phyloP scores from a whole-genome alignment of 2,888 invertebrate species.

The Phyllotreta striolata region DNA sequence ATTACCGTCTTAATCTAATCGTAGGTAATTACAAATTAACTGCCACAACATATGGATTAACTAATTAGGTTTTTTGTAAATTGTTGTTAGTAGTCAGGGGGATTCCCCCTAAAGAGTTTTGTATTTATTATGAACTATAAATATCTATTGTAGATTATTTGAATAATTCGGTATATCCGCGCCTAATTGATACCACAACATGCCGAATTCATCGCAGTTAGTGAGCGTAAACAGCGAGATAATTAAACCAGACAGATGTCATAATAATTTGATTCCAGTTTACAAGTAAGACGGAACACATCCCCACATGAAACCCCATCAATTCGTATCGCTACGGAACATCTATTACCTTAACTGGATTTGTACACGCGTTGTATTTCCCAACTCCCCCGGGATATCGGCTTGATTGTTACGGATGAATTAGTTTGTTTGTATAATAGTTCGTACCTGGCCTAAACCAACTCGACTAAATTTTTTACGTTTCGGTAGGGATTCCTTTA shows the following conservation, averaged over 20 bases:
- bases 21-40: too few species aligned
- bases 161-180: too few species aligned
- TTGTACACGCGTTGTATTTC: conserved; percentile 7
- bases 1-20: too few species aligned
- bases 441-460: neutral
- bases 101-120: too few species aligned
- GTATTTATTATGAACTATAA: too few species aligned
- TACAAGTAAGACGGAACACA: conserved; percentile 32
- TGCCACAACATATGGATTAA: too few species aligned
- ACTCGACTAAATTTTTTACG: neutral
- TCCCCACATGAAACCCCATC: conserved; percentile 25
- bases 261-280: conserved; percentile 27
- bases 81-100: too few species aligned
- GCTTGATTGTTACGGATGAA: conserved; percentile 27
- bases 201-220: too few species aligned
- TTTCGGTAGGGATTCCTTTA: neutral
- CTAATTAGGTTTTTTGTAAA: too few species aligned
- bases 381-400: conserved; percentile 19
- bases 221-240: conserved; percentile 12
- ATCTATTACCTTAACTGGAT: conserved; percentile 27
- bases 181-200: too few species aligned
- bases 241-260: conserved; percentile 26
- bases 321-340: conserved; percentile 29
- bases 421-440: conserved; percentile 12
- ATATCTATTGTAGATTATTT: too few species aligned